Conservation (phyloP, 1,140 invertebrate species). For the Drosophila novamexicana region DNA sequence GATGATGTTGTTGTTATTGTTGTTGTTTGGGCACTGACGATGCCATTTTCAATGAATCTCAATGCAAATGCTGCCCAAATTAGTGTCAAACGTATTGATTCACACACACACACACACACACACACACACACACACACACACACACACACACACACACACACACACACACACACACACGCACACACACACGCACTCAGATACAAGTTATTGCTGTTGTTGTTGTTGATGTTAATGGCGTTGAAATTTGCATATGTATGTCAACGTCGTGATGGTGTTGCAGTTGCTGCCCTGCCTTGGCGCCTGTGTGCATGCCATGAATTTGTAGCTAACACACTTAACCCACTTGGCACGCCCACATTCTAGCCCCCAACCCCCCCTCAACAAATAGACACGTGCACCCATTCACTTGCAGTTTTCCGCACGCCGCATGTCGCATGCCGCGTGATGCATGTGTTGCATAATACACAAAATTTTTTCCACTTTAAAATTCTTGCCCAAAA, state of each 20-base stretch:
- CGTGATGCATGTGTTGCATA: constrained; percentile 52
- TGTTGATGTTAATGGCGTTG: constrained; percentile 68
- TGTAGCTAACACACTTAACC: constrained; percentile 78
- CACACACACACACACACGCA: constrained; percentile 11
- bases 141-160: constrained; percentile 26
- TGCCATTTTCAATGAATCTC: constrained; percentile 71
- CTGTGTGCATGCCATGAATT: constrained; percentile 64
- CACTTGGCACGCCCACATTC: constrained; percentile 57
- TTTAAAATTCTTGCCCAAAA: constrained; percentile 60
- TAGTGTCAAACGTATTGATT: constrained; percentile 81
- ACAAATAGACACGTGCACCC: not conserved
- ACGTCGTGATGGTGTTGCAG: constrained; percentile 24
- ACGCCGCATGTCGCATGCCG: constrained; percentile 14
- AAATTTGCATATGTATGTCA: constrained; percentile 76
- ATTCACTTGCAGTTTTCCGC: constrained; percentile 28
- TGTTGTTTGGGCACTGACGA: constrained; percentile 50
- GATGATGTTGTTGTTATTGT: constrained; percentile 41
- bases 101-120: constrained; percentile 23
- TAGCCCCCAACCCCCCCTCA: not conserved
- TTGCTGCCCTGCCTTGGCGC: constrained; percentile 27
- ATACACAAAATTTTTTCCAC: constrained; percentile 71
- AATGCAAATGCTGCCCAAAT: constrained; percentile 77
- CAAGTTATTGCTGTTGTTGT: constrained; percentile 15
- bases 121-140: constrained; percentile 16
- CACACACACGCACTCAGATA: constrained; percentile 7